Evolutionary conservation across 2,797 vertebrate species (phyloP).

Genomic region (Semaprochilodus insignis): DNA sequence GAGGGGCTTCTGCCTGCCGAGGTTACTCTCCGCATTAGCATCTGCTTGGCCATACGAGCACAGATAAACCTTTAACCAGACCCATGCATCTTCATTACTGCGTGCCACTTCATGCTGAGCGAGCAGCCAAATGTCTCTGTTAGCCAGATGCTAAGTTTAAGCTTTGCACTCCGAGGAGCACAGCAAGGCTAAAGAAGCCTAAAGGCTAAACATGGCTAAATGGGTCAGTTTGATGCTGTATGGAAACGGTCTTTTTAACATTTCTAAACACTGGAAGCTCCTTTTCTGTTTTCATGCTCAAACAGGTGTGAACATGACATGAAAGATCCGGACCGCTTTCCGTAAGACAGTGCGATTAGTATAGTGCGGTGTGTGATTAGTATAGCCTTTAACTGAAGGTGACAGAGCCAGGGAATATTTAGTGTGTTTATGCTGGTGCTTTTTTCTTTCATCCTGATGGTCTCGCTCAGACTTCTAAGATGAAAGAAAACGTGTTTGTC

Average conservation of each 20-base stretch:
- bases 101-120: conserved; percentile 72
- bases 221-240: neutral
- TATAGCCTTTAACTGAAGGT: neutral
- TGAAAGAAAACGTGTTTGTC: conserved; percentile 36
- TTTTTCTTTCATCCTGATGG: conserved; percentile 7
- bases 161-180: conserved; percentile 39
- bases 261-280: neutral
- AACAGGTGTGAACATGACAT: neutral
- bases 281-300: conserved; percentile 2
- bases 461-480: conserved; percentile 8
- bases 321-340: neutral
- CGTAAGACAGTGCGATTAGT: neutral
- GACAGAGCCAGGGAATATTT: neutral
- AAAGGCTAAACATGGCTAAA: conserved; percentile 21
- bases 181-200: conserved; percentile 36
- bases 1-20: conserved; percentile 49
- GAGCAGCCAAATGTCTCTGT: conserved; percentile 71
- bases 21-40: conserved; percentile 75
- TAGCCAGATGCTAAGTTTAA: conserved; percentile 59
- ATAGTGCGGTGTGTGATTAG: neutral
- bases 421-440: neutral
- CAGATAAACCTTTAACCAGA: conserved; percentile 75
- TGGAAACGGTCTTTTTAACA: conserved; percentile 14
- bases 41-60: conserved; percentile 78
- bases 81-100: conserved; percentile 83